Evolutionary conservation across 2,888 invertebrate genomes (phyloP).

Genomic region (Hololepta plana): DNA sequence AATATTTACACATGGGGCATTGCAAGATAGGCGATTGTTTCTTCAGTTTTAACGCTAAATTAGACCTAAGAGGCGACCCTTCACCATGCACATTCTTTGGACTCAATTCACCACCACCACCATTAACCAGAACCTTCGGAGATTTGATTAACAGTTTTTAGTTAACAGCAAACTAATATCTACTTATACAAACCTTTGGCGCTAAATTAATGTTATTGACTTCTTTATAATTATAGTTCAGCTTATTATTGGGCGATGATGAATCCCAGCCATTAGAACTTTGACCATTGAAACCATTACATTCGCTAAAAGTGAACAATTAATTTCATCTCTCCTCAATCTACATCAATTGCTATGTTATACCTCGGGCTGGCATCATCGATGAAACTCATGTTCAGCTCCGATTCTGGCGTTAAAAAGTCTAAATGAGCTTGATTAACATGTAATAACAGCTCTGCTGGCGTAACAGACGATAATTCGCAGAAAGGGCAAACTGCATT

Average conservation of each 20-base stretch:
- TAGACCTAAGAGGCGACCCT: conserved; percentile 55
- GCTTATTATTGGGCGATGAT: conserved; percentile 8
- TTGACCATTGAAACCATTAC: conserved; percentile 18
- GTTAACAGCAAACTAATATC: too few relatives aligned
- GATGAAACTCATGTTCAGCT: conserved; percentile 40
- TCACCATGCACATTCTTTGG: conserved; percentile 37
- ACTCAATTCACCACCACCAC: conserved; percentile 25
- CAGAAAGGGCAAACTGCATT: conserved; percentile 69
- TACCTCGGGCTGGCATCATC: conserved; percentile 39
- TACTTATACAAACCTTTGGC: conserved; percentile 25
- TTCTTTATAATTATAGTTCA: conserved; percentile 12
- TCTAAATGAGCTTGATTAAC: conserved; percentile 74
- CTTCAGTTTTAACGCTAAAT: conserved; percentile 49
- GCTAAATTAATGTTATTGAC: conserved; percentile 26
- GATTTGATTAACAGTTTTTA: too few relatives aligned
- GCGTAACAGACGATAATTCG: conserved; percentile 52
- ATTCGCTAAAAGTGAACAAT: conserved; percentile 16
- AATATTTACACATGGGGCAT: conserved; percentile 64
- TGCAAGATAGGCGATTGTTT: conserved; percentile 34
- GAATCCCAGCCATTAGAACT: conserved; percentile 10
- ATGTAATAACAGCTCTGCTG: conserved; percentile 57
- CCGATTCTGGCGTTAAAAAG: conserved; percentile 62
- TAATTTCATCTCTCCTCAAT: conserved; percentile 1
- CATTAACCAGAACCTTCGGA: conserved; percentile 20
- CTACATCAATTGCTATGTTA: neutral